A percentile compares a stretch with the other conserved stretches of the same genome.
These are phyloP conservation scores for Drosophila santomea DNA, from an alignment of 1,140 invertebrate species.

Conservation along the genomic window DNA sequence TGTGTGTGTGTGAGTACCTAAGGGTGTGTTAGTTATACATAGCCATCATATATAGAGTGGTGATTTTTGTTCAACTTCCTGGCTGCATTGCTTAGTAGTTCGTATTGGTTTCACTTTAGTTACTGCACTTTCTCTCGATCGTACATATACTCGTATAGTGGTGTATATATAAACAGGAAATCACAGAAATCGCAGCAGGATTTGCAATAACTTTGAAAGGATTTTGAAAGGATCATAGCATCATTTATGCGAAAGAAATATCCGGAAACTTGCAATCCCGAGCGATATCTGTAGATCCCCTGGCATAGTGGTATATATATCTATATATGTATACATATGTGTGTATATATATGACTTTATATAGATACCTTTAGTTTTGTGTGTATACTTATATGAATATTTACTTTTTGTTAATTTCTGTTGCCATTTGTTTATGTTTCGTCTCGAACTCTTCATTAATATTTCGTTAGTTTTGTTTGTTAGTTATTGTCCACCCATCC, in stretches of 20 bases:
- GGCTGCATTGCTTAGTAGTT: slow-evolving; percentile 51
- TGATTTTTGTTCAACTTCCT: slow-evolving; percentile 45
- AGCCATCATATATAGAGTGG: slow-evolving; percentile 11
- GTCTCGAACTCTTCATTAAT: slow-evolving; percentile 20
- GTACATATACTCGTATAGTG: slow-evolving; percentile 1
- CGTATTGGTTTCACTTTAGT: slow-evolving; percentile 7
- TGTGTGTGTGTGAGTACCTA: slow-evolving; percentile 8
- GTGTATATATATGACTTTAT: slow-evolving; percentile 43
- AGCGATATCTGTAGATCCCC: background rate
- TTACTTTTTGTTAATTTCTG: slow-evolving; percentile 60
- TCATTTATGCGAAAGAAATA: background rate
- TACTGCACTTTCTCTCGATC: slow-evolving; percentile 7
- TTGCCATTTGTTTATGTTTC: slow-evolving; percentile 51
- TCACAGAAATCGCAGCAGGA: background rate
- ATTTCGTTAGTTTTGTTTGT: slow-evolving; percentile 56
- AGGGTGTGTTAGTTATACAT: slow-evolving; percentile 11
- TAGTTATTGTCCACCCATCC: slow-evolving; percentile 84
- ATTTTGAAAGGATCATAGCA: no score
- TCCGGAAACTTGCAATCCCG: background rate
- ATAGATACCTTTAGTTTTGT: slow-evolving; percentile 47
- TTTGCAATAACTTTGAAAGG: background rate
- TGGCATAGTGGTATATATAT: slow-evolving; percentile 20
- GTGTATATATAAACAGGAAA: slow-evolving; percentile 23
- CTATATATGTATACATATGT: slow-evolving; percentile 22
- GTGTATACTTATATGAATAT: slow-evolving; percentile 78